Base-by-base conservation (phyloP, 2,888 invertebrate species). In the Caprella mutica region DNA sequence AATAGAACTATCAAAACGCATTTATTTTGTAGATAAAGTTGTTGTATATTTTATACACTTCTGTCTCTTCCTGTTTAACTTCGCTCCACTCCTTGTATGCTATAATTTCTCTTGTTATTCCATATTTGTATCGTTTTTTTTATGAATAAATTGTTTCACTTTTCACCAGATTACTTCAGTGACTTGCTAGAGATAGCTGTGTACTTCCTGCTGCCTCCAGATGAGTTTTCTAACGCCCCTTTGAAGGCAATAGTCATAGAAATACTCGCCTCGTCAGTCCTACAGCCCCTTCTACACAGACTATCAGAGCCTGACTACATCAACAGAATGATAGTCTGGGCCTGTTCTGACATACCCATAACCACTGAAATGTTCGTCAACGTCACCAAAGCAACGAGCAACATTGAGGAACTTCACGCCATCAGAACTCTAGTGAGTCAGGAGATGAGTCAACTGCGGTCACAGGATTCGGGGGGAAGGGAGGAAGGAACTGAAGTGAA, bases 291-390 rank as follows among this genome's bases (percentile, higher is more conserved):
- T 6, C 33, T 63, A 19, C 35, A 53, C 39, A 56, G 52, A 23
- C 51, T 63, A 48, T 59, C 63, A 2, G 63, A 63, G 26, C 63
- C 63, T 3, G 63, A 63, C 43, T 59, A 63, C 39, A 63, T 63
- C 17, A 63, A 63, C 43, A 51, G 53, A 3, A 56, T 63, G 14
- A 63, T 63, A n/a, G 54, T 59, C 24, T 59, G 63, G 59, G 59
- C 59, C 14, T 87, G 88, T 70, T 81, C 83, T 66, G 87, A 89
- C 65, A 74, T 77, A 61, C 80, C 80, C 58, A 77, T 90, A 67
- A 83, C 85, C 30, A 85, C 85, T 66, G 93, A 94, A 68, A 80
- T 85, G 68, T 92, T 93, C 73, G 75, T 93, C 68, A 81, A 84
- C 67, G 84, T 87, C 55, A 78, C 93, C 67, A 80, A 87, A 68